phyloP scores from a whole-genome alignment of 2,113 vertebrate genomes.

The Odobenus rosmarus region DNA sequence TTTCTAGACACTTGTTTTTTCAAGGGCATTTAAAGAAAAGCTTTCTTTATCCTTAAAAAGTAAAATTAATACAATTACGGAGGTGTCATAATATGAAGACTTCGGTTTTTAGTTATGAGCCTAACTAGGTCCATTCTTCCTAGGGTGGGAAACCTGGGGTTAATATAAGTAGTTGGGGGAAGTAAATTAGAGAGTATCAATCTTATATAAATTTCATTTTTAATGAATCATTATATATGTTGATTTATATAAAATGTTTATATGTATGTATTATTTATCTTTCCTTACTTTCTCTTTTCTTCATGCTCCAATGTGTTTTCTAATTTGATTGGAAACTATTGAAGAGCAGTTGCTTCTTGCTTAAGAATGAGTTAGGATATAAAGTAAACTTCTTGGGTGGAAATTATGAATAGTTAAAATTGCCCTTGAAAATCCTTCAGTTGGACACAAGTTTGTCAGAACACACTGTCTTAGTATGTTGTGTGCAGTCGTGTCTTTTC shows the following conservation, averaged over 20 bases:
- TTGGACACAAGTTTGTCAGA: neutral
- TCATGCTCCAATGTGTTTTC: neutral
- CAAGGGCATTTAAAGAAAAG: neutral
- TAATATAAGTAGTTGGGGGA: neutral
- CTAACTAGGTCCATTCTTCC: neutral
- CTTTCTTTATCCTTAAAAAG: neutral
- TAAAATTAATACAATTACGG: neutral
- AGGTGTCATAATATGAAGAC: neutral
- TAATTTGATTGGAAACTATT: neutral
- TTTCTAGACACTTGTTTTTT: neutral
- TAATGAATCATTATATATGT: neutral
- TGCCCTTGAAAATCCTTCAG: neutral
- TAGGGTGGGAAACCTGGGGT: neutral
- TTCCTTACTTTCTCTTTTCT: neutral
- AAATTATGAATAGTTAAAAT: conserved; percentile 16
- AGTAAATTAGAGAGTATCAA: neutral
- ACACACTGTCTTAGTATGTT: neutral
- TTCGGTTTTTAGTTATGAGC: neutral
- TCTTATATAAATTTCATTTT: neutral
- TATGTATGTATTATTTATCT: neutral
- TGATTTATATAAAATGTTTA: neutral
- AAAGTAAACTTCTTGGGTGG: conserved; percentile 11
- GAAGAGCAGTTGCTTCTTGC: neutral
- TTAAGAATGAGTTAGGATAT: conserved; percentile 29
- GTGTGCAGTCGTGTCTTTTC: neutral